A percentile compares a stretch with the other conserved stretches of the same genome.
These are phyloP conservation scores for Drosophila nannoptera DNA, from an alignment of 1,140 invertebrate species.

Conservation along the genomic window DNA sequence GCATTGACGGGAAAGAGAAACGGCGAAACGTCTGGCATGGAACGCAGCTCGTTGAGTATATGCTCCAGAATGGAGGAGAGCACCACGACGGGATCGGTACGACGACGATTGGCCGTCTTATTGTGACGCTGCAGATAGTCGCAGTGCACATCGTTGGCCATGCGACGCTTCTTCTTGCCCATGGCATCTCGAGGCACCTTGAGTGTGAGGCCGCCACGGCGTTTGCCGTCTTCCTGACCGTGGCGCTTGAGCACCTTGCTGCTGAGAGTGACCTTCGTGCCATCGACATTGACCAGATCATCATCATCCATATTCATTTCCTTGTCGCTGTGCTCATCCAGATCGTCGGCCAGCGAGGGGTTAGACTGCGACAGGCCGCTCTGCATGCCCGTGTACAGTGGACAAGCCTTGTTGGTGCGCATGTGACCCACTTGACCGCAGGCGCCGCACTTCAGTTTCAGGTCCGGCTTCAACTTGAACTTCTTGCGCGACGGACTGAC, in stretches of 20 bases:
- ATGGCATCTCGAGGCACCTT: conserved; percentile 91
- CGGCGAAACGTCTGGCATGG: conserved; percentile 93
- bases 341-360: conserved; percentile 88
- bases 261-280: conserved; percentile 91
- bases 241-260: conserved; percentile 87
- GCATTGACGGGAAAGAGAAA: conserved; percentile 97
- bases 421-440: conserved; percentile 87
- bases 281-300: conserved; percentile 94
- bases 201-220: conserved; percentile 84
- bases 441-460: conserved; percentile 97
- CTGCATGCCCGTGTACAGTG: conserved; percentile 88
- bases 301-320: conserved; percentile 89
- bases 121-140: conserved; percentile 95
- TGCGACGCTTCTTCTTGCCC: conserved; percentile 85
- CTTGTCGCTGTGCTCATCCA: conserved; percentile 90
- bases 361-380: conserved; percentile 84
- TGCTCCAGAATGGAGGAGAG: conserved; percentile 94
- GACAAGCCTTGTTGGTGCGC: conserved; percentile 97
- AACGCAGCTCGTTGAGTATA: conserved; percentile 96
- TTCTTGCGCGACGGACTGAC: conserved; percentile 87
- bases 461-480: conserved; percentile 91
- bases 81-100: conserved; percentile 97
- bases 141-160: conserved; percentile 88
- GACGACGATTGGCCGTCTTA: conserved; percentile 92
- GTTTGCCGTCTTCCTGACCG: conserved; percentile 84